Conservation (phyloP, 2,113 vertebrate genomes). For the Eretmochelys imbricata region DNA sequence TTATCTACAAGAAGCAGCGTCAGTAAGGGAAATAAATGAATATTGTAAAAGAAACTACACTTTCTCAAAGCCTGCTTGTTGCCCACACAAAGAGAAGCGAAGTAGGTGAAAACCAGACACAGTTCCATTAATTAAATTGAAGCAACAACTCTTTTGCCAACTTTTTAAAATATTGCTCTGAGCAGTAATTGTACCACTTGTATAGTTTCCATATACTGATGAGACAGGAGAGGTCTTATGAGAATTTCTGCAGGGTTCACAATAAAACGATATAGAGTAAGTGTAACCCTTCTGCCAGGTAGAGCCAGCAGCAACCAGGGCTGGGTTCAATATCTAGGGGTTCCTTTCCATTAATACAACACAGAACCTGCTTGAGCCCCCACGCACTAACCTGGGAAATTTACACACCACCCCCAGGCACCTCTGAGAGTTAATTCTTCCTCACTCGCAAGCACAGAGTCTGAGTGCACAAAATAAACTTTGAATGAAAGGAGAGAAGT, state of each 20-base stretch:
- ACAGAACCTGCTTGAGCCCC: no score
- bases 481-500: no score
- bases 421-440: no score
- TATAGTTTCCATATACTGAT: not conserved
- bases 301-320: no score
- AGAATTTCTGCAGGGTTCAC: not conserved
- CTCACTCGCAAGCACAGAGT: no score
- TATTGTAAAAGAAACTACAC: constrained; percentile 3
- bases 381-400: no score
- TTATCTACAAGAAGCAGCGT: not conserved
- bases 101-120: constrained; percentile 28
- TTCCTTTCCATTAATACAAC: no score
- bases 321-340: no score
- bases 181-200: not conserved
- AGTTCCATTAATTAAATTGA: constrained; percentile 23
- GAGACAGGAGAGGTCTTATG: not conserved
- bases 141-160: not conserved
- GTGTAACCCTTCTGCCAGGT: no score
- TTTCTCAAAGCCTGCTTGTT: not conserved
- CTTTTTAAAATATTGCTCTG: not conserved
- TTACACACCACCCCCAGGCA: no score
- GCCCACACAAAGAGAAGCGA: not conserved
- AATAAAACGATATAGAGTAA: not conserved
- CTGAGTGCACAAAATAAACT: no score
- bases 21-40: not conserved